Evolutionary conservation across 2,113 vertebrate genomes (phyloP).

Genomic region (Heliornis fulica): DNA sequence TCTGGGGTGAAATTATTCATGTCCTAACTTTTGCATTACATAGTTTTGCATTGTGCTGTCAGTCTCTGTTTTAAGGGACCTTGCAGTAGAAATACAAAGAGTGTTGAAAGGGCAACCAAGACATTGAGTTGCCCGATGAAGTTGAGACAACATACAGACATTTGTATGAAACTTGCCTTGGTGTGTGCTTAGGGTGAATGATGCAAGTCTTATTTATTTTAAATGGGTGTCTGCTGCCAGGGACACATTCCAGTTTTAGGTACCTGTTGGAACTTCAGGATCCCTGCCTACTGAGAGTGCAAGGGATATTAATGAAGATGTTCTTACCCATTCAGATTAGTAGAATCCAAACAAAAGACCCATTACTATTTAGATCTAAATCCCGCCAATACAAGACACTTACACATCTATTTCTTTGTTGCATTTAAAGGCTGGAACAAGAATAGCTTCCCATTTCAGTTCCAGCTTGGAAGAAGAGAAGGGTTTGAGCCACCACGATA

Average conservation of each 20-base stretch:
- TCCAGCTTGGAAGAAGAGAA: not conserved
- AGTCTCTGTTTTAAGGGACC: not conserved
- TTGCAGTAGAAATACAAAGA: not conserved
- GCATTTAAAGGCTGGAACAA: not conserved
- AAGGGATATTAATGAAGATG: not conserved
- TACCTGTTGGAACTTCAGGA: not conserved
- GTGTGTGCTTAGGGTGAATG: not conserved
- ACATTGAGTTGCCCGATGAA: not conserved
- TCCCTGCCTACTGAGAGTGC: fast-evolving
- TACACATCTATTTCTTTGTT: not conserved
- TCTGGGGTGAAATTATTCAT: not conserved
- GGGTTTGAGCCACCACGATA: not conserved
- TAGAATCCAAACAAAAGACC: not conserved
- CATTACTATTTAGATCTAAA: not conserved
- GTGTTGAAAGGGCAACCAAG: not conserved
- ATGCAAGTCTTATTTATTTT: not conserved
- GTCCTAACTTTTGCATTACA: not conserved
- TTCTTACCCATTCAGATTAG: not conserved
- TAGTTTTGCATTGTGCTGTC: not conserved
- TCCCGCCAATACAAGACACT: not conserved
- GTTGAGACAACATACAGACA: not conserved
- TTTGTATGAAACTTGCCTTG: not conserved
- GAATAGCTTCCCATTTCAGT: not conserved
- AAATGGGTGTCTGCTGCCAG: not conserved
- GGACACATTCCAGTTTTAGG: not conserved